phyloP scores from a whole-genome alignment of 2,797 vertebrate species.

The Amniataba percoides region DNA sequence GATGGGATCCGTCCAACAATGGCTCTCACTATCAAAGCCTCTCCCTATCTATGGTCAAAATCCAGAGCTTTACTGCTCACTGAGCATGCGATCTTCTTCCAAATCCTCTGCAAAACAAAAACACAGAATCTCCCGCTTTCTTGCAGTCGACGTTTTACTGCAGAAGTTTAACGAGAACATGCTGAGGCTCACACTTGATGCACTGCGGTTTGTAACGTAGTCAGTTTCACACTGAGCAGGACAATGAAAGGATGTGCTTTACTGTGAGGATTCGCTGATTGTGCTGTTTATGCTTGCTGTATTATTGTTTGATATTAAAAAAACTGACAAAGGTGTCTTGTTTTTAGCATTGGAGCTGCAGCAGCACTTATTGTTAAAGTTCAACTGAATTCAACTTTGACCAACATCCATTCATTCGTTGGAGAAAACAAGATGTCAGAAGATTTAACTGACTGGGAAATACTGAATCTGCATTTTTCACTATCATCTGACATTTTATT shows the following conservation, averaged over 20 bases:
- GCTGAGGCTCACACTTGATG: neutral
- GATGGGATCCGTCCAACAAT: slow-evolving; percentile 71
- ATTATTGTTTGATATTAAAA: neutral
- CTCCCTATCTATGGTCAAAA: slow-evolving; percentile 71
- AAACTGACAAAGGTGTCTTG: neutral
- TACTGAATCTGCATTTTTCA: too few species aligned
- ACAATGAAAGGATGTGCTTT: neutral
- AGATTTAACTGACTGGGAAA: too few species aligned
- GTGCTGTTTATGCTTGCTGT: neutral
- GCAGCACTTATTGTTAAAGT: too few species aligned
- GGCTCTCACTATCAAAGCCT: slow-evolving; percentile 70
- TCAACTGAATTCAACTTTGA: neutral
- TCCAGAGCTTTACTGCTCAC: slow-evolving; percentile 60
- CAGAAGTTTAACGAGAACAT: neutral
- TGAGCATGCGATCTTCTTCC: slow-evolving; percentile 46
- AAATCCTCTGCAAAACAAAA: slow-evolving; percentile 55
- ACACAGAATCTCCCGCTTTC: slow-evolving; percentile 13
- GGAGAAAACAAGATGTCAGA: neutral
- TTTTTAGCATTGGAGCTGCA: neutral
- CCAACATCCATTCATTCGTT: neutral
- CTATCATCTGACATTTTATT: neutral
- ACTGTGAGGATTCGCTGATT: neutral
- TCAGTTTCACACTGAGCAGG: neutral
- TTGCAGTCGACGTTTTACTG: slow-evolving; percentile 1
- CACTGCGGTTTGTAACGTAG: neutral